Evolutionary conservation across 2,888 invertebrate species (phyloP), one percentile per base, ranked within the genome.

Genomic region (Hylaea fasciaria): DNA sequence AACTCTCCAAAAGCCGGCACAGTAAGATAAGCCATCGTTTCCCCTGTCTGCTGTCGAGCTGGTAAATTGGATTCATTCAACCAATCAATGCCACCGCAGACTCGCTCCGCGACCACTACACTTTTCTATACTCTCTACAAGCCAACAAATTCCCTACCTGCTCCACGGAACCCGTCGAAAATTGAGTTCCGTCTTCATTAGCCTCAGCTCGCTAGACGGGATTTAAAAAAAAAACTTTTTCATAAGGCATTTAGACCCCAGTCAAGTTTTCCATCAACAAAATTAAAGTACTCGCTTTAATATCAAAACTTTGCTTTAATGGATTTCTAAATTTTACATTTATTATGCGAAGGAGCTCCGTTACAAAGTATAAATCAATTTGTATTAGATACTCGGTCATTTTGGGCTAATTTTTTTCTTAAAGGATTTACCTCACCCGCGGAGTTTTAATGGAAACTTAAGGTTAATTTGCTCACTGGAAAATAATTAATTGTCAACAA

Each of bases 211-310:
- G 72, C 74, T 76, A 74, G 80, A 74, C 77, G 80, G 73, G 82
- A 77, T 81, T 82, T 76, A 71, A 80, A 81, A 80, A 81, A 80
- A 84, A 68, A 85, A 81, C 77, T 82, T 86, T 84, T 85, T 80
- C 81, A 80, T 78, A 84, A 86, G 82, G 77, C 87, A 81, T 86
- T 89, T 83, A 83, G 81, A 78, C 76, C 64, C 77, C 71, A 87
- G 87, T 82, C 82, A 85, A 89, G 87, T 86, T 89, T 87, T 81
- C 87, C 89, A 90, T 90, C 89, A 89, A 86, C 87, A 83, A 87
- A 89, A 89, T 90, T 85, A 89, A 88, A 87, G 86, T 86, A 81
- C 85, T 80, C 83, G 81, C 85, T 85, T 68, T 86, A 86, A 87
- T 87, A 87, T 85, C 85, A 82, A 86, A 90, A 89, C 84, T 91